These are phyloP conservation scores for Pterois miles DNA, from an alignment of 2,797 vertebrate genomes.

Conservation along the genomic window DNA sequence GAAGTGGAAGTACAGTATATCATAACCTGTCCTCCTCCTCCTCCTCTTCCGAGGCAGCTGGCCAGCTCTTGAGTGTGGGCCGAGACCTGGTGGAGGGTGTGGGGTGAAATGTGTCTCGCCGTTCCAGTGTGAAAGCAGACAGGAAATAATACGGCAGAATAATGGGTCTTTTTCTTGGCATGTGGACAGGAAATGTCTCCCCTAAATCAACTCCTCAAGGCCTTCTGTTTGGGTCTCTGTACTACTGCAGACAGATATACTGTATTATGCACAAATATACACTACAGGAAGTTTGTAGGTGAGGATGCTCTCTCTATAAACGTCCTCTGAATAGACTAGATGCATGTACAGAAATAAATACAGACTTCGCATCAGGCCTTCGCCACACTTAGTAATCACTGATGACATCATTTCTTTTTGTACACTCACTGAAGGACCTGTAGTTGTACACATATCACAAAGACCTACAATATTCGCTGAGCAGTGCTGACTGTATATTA, in stretches of 20 bases:
- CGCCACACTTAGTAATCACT: neutral
- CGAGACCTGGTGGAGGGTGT: neutral
- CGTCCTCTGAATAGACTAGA: neutral
- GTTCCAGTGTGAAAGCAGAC: conserved; percentile 34
- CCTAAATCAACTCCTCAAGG: conserved; percentile 47
- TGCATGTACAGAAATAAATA: neutral
- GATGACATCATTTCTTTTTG: neutral
- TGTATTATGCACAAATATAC: neutral
- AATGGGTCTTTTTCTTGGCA: conserved; percentile 54
- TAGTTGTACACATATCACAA: neutral
- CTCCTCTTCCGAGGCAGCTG: neutral
- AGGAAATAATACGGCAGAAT: conserved; percentile 51
- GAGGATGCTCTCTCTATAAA: neutral
- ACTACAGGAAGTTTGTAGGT: neutral
- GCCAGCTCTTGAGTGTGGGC: neutral
- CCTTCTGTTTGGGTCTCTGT: conserved; percentile 15
- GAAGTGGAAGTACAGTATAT: neutral
- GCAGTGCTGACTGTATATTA: neutral
- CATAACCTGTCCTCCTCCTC: neutral
- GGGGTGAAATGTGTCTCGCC: conserved; percentile 18
- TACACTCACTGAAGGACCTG: neutral
- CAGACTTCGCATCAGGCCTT: neutral
- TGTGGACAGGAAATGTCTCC: conserved; percentile 59
- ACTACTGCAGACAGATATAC: conserved; percentile 8
- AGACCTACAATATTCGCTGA: neutral